phyloP scores from a whole-genome alignment of 1,140 invertebrate genomes.

The Cydia fagiglandana region DNA sequence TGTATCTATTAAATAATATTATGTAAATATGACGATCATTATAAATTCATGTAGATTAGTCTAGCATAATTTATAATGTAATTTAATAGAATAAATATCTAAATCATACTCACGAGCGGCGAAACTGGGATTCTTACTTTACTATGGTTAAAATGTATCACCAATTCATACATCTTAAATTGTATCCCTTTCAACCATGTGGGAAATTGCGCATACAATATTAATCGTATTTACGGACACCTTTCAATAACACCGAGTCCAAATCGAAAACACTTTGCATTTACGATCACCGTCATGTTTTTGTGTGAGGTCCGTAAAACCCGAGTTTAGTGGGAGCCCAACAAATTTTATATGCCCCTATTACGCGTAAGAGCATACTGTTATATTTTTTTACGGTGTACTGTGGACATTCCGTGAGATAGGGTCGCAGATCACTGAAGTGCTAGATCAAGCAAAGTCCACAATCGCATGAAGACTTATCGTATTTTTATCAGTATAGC shows the following conservation, averaged over 20 bases:
- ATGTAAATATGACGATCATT: too few relatives aligned
- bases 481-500: not conserved
- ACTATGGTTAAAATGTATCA: too few relatives aligned
- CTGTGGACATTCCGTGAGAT: slow-evolving; percentile 19
- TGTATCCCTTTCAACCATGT: not conserved
- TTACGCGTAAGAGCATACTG: slow-evolving; percentile 31
- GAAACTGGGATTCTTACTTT: too few relatives aligned
- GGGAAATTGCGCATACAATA: slow-evolving; percentile 3
- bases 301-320: slow-evolving; percentile 22
- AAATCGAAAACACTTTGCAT: slow-evolving; percentile 30
- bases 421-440: not conserved
- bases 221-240: slow-evolving; percentile 24
- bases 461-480: not conserved
- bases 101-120: too few relatives aligned
- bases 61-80: too few relatives aligned
- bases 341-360: slow-evolving; percentile 31
- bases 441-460: not conserved
- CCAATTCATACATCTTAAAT: not conserved
- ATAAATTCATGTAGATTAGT: too few relatives aligned
- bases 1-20: too few relatives aligned
- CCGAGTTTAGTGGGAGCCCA: slow-evolving; percentile 22
- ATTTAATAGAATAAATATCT: too few relatives aligned
- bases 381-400: slow-evolving; percentile 30
- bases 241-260: slow-evolving; percentile 1
- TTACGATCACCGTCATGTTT: slow-evolving; percentile 23